Evolutionary conservation across 35 echinoderm and acorn worm species (phyloP).

Genomic region (Apostichopus parvimensis): DNA sequence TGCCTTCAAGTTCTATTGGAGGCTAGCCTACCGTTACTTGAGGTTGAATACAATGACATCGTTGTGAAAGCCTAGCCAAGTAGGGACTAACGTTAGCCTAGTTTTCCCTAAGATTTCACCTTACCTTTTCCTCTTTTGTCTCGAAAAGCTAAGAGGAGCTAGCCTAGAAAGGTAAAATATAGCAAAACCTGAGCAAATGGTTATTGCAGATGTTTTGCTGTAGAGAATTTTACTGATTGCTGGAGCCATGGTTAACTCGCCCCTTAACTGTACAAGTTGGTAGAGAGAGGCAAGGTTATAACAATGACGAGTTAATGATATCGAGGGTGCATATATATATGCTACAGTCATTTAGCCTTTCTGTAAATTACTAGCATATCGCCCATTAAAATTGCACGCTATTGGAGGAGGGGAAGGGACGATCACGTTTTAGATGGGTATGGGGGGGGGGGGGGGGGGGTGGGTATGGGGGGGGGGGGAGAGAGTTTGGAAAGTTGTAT

Average conservation of each 20-base stretch:
- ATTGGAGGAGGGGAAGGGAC: too few species aligned
- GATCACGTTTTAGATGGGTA: too few species aligned
- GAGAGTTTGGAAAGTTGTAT: too few species aligned
- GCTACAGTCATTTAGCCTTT: not conserved
- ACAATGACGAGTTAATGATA: not conserved
- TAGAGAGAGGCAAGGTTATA: not conserved
- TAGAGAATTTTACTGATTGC: constrained; percentile 56
- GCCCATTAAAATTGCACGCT: too few species aligned
- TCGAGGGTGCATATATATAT: not conserved
- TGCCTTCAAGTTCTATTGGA: too few species aligned
- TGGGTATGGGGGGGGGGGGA: too few species aligned
- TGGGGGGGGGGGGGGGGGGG: too few species aligned
- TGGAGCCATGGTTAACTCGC: constrained; percentile 37
- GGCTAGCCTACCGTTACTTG: too few species aligned
- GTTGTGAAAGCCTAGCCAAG: too few species aligned
- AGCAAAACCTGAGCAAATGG: constrained; percentile 21
- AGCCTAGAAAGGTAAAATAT: constrained; percentile 8
- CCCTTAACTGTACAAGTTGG: not conserved
- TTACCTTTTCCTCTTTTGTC: constrained; percentile 40
- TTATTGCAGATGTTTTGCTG: constrained; percentile 43
- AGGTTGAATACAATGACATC: too few species aligned
- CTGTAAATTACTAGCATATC: too few species aligned
- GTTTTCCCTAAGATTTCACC: not conserved
- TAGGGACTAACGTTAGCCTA: too few species aligned
- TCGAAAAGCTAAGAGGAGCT: not conserved